phyloP scores from a whole-genome alignment of 2,797 vertebrate genomes.

The Loris lydekkerianus region DNA sequence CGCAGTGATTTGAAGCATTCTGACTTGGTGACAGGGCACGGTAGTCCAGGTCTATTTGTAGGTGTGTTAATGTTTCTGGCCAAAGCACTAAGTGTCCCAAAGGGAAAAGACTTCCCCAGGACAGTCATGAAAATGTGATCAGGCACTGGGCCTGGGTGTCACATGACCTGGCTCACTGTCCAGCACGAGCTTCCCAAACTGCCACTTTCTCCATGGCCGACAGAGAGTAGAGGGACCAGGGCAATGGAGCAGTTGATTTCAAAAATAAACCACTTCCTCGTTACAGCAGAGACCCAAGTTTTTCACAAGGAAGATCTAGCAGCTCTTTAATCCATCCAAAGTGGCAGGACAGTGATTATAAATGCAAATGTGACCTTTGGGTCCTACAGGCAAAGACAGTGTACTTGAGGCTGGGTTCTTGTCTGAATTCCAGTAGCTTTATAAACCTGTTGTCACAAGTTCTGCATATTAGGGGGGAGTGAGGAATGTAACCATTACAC shows the following conservation, averaged over 20 bases:
- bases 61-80: not conserved
- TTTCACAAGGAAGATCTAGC: conserved; percentile 40
- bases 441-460: not conserved
- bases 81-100: not conserved
- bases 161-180: not conserved
- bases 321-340: conserved; percentile 46
- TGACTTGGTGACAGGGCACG: not conserved
- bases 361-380: conserved; percentile 64
- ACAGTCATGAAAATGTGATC: not conserved
- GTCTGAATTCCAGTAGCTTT: not conserved
- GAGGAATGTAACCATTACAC: not conserved
- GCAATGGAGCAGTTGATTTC: not conserved
- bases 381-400: not conserved
- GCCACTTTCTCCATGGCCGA: not conserved
- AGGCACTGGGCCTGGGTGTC: not conserved
- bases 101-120: not conserved
- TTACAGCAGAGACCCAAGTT: not conserved
- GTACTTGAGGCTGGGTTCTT: not conserved
- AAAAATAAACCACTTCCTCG: conserved; percentile 35
- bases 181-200: conserved; percentile 40
- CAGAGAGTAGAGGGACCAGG: not conserved
- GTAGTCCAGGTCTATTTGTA: not conserved
- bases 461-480: not conserved
- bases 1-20: not conserved
- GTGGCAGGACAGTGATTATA: conserved; percentile 42